Evolutionary conservation across 2,888 invertebrate species (phyloP).

Genomic region (Latrodectus elegans): DNA sequence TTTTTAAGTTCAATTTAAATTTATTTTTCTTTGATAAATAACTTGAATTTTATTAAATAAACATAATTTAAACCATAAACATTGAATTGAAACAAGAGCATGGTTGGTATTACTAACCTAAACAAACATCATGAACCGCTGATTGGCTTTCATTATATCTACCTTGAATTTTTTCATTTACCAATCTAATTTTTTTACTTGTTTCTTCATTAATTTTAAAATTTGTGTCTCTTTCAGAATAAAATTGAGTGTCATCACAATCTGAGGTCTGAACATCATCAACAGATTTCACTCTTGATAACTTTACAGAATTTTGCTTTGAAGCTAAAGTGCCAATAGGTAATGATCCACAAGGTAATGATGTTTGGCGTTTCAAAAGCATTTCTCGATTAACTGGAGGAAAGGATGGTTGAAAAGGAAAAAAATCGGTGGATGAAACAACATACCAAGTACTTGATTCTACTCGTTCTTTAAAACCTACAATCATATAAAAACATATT

Average conservation of each 20-base stretch:
- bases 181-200: no score
- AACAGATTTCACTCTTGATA: slow-evolving; percentile 17
- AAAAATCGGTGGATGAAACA: background rate
- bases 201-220: no score
- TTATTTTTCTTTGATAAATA: no score
- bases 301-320: background rate
- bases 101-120: no score
- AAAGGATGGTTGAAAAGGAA: background rate
- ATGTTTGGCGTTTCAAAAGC: slow-evolving; percentile 9
- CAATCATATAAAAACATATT: background rate
- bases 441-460: slow-evolving; percentile 18
- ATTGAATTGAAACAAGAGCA: no score
- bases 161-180: no score
- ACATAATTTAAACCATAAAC: no score
- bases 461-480: background rate
- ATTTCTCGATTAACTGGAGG: background rate
- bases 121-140: no score
- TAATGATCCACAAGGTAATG: background rate
- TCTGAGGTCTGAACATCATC: background rate
- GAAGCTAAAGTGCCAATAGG: background rate
- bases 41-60: no score
- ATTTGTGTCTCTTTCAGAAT: background rate
- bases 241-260: background rate
- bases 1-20: no score
- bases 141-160: no score